Conservation (phyloP, 1,140 invertebrate genomes). For the Drosophila arawakana region DNA sequence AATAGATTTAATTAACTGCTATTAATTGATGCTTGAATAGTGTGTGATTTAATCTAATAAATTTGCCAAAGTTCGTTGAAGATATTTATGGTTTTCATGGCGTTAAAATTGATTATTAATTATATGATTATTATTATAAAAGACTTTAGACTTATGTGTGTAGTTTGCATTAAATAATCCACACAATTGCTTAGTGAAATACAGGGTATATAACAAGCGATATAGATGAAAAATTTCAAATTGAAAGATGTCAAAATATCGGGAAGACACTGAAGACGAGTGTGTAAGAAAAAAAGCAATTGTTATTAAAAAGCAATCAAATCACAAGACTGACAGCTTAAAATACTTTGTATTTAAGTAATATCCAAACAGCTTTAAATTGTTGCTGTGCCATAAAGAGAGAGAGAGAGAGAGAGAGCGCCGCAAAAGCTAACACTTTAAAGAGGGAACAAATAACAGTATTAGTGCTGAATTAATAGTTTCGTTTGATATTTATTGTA, state of each 20-base stretch:
- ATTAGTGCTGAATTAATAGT: slow-evolving; percentile 3
- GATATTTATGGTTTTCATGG: too few species aligned
- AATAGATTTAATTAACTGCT: slow-evolving; percentile 7
- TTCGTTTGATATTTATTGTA: not conserved
- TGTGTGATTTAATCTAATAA: too few species aligned
- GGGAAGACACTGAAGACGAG: not conserved
- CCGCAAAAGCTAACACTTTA: not conserved
- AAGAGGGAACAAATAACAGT: not conserved
- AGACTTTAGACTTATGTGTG: too few species aligned
- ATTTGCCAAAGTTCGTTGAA: too few species aligned
- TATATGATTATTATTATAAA: too few species aligned
- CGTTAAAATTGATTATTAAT: too few species aligned
- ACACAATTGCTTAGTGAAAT: too few species aligned
- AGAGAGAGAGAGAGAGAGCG: too few species aligned
- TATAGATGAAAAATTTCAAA: not conserved
- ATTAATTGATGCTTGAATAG: too few species aligned
- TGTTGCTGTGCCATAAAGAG: not conserved
- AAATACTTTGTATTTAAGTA: not conserved
- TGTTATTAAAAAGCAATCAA: slow-evolving; percentile 18
- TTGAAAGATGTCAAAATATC: slow-evolving; percentile 5
- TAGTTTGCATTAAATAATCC: too few species aligned
- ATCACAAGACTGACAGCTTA: slow-evolving; percentile 8
- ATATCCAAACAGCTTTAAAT: not conserved
- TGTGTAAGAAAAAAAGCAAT: not conserved
- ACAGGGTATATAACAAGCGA: too few species aligned